These are phyloP conservation scores for Drosophila sproati DNA, from an alignment of 1,140 invertebrate genomes.

Conservation along the genomic window DNA sequence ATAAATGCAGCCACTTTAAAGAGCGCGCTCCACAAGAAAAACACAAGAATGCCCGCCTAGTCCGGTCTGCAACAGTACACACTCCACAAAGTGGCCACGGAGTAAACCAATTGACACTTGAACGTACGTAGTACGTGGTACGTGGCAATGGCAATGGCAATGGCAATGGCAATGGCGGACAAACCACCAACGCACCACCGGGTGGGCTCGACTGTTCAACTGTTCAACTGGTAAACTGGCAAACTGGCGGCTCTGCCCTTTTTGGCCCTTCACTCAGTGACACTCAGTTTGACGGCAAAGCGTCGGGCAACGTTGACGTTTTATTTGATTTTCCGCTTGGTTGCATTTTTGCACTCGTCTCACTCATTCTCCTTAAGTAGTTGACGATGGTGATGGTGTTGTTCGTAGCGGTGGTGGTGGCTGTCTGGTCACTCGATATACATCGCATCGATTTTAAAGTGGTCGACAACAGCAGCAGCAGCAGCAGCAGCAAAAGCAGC, in stretches of 20 bases:
- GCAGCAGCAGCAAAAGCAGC: slow-evolving; percentile 41
- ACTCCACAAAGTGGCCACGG: slow-evolving; percentile 74
- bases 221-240: slow-evolving; percentile 19
- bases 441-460: slow-evolving; percentile 75
- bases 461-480: slow-evolving; percentile 43
- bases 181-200: slow-evolving; percentile 46
- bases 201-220: slow-evolving; percentile 32
- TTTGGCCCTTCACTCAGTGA: slow-evolving; percentile 39
- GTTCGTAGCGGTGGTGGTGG: not conserved
- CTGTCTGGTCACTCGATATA: slow-evolving; percentile 67
- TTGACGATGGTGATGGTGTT: not conserved
- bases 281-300: slow-evolving; percentile 38
- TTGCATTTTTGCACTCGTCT: slow-evolving; percentile 72
- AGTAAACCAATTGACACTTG: slow-evolving; percentile 79
- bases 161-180: slow-evolving; percentile 13
- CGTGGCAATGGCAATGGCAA: slow-evolving; percentile 22
- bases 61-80: slow-evolving; percentile 38
- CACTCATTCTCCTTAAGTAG: slow-evolving; percentile 16
- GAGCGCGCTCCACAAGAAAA: slow-evolving; percentile 30
- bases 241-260: slow-evolving; percentile 37
- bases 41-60: slow-evolving; percentile 27
- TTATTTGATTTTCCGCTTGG: slow-evolving; percentile 82
- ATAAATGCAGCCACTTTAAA: slow-evolving; percentile 28
- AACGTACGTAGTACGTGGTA: slow-evolving; percentile 33
- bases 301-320: slow-evolving; percentile 67